Evolutionary conservation across 1,140 invertebrate genomes (phyloP).

Genomic region (Halesus radiatus): DNA sequence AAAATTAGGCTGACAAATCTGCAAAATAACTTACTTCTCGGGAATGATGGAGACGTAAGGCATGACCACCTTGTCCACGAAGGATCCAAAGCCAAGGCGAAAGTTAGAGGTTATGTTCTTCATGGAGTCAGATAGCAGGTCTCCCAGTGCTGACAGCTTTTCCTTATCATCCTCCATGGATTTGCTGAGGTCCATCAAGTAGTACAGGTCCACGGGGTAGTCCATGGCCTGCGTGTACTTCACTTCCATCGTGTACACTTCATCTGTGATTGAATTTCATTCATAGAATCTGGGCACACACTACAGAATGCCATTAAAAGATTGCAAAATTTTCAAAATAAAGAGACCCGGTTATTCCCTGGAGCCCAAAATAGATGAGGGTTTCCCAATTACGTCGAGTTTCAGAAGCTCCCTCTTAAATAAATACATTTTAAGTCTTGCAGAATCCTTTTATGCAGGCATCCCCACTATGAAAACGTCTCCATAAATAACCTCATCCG

Average conservation of each 20-base stretch:
- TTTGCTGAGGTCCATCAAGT: slow-evolving; percentile 95
- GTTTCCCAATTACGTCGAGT: too few relatives aligned
- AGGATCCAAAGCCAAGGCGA: slow-evolving; percentile 96
- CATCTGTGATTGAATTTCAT: slow-evolving; percentile 70
- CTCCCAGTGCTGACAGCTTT: slow-evolving; percentile 88
- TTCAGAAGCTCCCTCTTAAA: too few relatives aligned
- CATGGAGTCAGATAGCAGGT: slow-evolving; percentile 85
- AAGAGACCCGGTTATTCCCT: too few relatives aligned
- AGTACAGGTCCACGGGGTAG: slow-evolving; percentile 96
- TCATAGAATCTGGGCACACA: too few relatives aligned
- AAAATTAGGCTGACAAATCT: too few relatives aligned
- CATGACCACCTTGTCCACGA: slow-evolving; percentile 98
- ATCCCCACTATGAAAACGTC: too few relatives aligned
- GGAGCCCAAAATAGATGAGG: too few relatives aligned
- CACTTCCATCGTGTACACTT: slow-evolving; percentile 80
- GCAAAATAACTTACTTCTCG: slow-evolving; percentile 74
- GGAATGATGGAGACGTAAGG: slow-evolving; percentile 91
- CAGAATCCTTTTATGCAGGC: too few relatives aligned
- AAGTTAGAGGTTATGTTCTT: slow-evolving; percentile 94
- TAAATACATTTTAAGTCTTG: too few relatives aligned
- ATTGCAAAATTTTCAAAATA: too few relatives aligned
- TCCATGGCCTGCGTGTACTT: slow-evolving; percentile 90
- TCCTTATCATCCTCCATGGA: slow-evolving; percentile 96
- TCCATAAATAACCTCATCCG: too few relatives aligned
- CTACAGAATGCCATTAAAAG: too few relatives aligned